Evolutionary conservation across 2,888 invertebrate genomes (phyloP), one percentile per base, ranked within the genome.

Genomic region (Diaphora mendica): DNA sequence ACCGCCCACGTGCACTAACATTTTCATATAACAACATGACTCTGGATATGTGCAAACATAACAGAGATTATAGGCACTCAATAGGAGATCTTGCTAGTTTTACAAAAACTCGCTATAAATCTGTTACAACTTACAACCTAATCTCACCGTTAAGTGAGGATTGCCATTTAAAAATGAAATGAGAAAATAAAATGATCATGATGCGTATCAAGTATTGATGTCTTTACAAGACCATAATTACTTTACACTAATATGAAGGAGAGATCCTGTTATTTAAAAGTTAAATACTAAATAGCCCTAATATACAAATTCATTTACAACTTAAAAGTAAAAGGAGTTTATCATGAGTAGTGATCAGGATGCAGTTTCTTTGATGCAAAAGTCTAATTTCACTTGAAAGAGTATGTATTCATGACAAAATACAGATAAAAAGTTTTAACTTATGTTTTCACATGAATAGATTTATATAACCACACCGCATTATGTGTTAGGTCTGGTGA

Each of bases 1-100:
- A 92, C 92, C 94, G 94, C 94, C 95, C 92, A 94, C 94, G 87
- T 85, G 80, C 84, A 79, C 82, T 83, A 88, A 88, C 85, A 85
- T 87, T 87, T 87, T 85, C 87, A 87, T 87, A 86, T 85, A 85
- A 86, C 86, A 83, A 83, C 76, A 84, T 82, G 83, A 83, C 82
- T 82, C 82, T 86, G 82, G 75, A 82, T n/a, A 59, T 59, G 11
- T 51, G 23, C 33, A 26, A 20, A 30, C 5, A 69, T 26, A 15
- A 67, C 66, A 15, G n/a, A 35, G 42, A 59, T 39, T 51, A 64
- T 64, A 44, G 44, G 17, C 15, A 64, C 39, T 59, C 33, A 30
- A 33, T 23, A 64, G 30, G 44, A 62, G 3, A 30, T 55, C 39
- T 51, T 72, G 33, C 55, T 26, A 7, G 77, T 39, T 66, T 59